These are phyloP conservation scores for Limnephilus rhombicus DNA, from an alignment of 2,888 invertebrate genomes.

Conservation along the genomic window DNA sequence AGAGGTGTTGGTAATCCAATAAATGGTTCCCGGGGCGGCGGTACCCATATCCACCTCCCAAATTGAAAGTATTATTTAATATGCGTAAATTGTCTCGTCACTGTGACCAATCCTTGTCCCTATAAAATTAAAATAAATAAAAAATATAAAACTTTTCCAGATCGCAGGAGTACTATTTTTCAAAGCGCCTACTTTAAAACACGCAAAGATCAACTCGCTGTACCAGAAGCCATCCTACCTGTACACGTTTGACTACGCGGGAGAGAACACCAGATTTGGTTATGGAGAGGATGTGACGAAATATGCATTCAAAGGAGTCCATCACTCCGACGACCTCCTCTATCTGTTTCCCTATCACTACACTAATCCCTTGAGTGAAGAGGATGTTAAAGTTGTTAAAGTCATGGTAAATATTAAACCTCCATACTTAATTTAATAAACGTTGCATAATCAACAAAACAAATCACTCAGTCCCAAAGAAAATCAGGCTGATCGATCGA, in stretches of 20 bases:
- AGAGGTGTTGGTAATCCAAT: too few species aligned
- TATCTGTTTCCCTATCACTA: slow-evolving; percentile 77
- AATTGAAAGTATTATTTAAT: too few species aligned
- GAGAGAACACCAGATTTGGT: slow-evolving; percentile 72
- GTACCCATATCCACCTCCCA: too few species aligned
- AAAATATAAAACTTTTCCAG: slow-evolving; percentile 67
- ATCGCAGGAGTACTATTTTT: slow-evolving; percentile 73
- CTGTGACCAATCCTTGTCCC: too few species aligned
- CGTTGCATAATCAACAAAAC: background rate
- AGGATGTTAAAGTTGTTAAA: slow-evolving; percentile 71
- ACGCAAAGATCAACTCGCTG: slow-evolving; percentile 71
- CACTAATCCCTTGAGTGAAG: slow-evolving; percentile 69
- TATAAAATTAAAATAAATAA: background rate
- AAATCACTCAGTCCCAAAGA: too few species aligned
- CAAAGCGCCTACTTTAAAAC: slow-evolving; percentile 73
- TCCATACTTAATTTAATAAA: too few species aligned
- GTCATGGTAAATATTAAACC: slow-evolving; percentile 70
- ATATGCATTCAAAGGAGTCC: slow-evolving; percentile 76
- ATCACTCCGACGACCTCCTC: slow-evolving; percentile 80
- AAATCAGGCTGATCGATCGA: too few species aligned
- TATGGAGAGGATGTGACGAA: slow-evolving; percentile 71
- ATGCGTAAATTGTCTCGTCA: too few species aligned
- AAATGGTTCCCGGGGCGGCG: too few species aligned
- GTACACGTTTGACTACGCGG: slow-evolving; percentile 76
- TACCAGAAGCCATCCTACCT: slow-evolving; percentile 71